These are phyloP conservation scores for Drosophila birchii DNA, from an alignment of 2,888 invertebrate species.

Conservation along the genomic window DNA sequence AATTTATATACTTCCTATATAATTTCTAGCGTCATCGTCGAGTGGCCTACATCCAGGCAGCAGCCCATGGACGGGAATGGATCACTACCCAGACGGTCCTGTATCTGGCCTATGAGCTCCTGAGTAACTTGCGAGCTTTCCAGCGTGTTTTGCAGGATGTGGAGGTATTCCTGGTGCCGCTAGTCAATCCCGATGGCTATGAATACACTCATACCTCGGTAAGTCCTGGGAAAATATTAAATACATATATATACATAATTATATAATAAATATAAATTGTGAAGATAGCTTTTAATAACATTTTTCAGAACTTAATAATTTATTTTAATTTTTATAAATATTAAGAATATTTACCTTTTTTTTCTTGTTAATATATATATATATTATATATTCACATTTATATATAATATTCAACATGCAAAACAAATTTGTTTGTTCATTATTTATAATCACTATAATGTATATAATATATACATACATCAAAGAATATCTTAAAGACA, in stretches of 20 bases:
- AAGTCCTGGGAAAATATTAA: constrained; percentile 18
- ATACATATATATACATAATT: background rate
- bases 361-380: too few species aligned
- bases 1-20: background rate
- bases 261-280: background rate
- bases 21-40: constrained; percentile 63
- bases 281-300: background rate
- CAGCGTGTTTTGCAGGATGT: constrained; percentile 79
- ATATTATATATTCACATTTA: too few species aligned
- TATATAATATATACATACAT: background rate
- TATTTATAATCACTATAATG: background rate
- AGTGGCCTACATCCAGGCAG: constrained; percentile 83
- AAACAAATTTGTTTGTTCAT: background rate
- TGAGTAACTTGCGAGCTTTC: constrained; percentile 85
- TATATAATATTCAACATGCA: background rate
- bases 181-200: constrained; percentile 85
- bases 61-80: constrained; percentile 88
- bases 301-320: background rate
- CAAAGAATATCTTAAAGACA: background rate
- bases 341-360: background rate
- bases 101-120: constrained; percentile 88
- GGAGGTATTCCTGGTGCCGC: constrained; percentile 82
- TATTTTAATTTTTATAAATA: background rate
- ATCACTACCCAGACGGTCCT: constrained; percentile 88
- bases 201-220: constrained; percentile 83